Percentiles rank a stretch among this genome's conserved stretches.
phyloP scores from a whole-genome alignment of 1,140 invertebrate species.

The Amphibalanus amphitrite region DNA sequence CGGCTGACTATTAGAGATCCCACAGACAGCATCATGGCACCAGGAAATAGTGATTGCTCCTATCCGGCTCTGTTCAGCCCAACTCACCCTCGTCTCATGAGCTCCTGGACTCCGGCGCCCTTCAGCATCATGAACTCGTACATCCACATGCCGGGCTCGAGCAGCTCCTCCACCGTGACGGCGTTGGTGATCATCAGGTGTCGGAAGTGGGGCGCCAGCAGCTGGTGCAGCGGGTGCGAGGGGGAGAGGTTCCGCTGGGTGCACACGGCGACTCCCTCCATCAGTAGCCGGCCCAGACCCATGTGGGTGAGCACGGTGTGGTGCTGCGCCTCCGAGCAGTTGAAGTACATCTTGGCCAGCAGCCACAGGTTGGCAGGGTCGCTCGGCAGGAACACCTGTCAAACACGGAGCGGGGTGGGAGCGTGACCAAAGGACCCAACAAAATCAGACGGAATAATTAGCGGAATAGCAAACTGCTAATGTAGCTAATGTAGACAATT shows the following conservation, averaged over 20 bases:
- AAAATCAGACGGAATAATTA: neutral
- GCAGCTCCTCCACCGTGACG: slow-evolving; percentile 29
- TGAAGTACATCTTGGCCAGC: slow-evolving; percentile 35
- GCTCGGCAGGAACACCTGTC: slow-evolving; percentile 29
- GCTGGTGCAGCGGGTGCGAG: slow-evolving; percentile 32
- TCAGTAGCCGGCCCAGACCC: slow-evolving; percentile 31
- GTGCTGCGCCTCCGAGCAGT: slow-evolving; percentile 31
- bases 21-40: no score
- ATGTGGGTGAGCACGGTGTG: slow-evolving; percentile 32
- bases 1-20: no score
- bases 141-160: slow-evolving; percentile 31
- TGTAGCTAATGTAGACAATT: no score
- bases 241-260: slow-evolving; percentile 29
- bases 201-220: slow-evolving; percentile 33
- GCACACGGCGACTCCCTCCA: slow-evolving; percentile 30
- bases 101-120: slow-evolving; percentile 28
- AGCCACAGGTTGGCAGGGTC: slow-evolving; percentile 30
- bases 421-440: neutral
- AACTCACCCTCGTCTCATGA: slow-evolving; percentile 23
- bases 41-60: no score
- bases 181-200: slow-evolving; percentile 30
- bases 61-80: no score
- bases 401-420: neutral
- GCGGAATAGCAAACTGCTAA: no score
- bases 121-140: slow-evolving; percentile 33